phyloP scores from a whole-genome alignment of 2,888 invertebrate species.

The Tipula vernalis region DNA sequence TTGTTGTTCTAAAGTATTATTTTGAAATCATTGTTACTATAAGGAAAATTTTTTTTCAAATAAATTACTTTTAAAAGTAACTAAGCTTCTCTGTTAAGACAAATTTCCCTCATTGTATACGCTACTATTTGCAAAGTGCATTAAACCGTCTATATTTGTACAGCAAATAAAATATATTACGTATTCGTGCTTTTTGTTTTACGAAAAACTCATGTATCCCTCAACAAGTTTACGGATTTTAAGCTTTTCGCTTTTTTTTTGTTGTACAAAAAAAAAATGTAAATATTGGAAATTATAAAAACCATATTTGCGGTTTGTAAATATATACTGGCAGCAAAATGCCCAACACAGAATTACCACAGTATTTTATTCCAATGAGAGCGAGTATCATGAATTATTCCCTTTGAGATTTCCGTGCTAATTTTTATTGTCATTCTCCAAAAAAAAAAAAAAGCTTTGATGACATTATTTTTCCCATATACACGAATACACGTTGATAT shows the following conservation, averaged over 20 bases:
- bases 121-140: not conserved
- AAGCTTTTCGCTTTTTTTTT: not conserved
- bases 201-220: not conserved
- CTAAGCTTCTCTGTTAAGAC: too few relatives aligned
- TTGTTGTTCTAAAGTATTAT: too few relatives aligned
- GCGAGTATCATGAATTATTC: not conserved
- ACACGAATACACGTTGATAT: not conserved
- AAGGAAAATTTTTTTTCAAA: too few relatives aligned
- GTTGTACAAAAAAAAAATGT: not conserved
- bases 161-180: not conserved
- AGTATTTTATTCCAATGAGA: not conserved
- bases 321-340: not conserved
- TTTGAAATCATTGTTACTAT: too few relatives aligned
- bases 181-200: not conserved
- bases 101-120: not conserved
- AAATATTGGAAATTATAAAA: not conserved
- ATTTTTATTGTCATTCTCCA: not conserved
- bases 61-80: too few relatives aligned
- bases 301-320: not conserved
- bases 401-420: not conserved
- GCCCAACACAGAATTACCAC: not conserved
- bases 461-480: not conserved
- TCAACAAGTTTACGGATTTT: not conserved
- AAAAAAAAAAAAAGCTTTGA: not conserved
- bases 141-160: not conserved